Base-by-base conservation (phyloP, 2,888 invertebrate species). In the Disparrhopalites patrizii region DNA sequence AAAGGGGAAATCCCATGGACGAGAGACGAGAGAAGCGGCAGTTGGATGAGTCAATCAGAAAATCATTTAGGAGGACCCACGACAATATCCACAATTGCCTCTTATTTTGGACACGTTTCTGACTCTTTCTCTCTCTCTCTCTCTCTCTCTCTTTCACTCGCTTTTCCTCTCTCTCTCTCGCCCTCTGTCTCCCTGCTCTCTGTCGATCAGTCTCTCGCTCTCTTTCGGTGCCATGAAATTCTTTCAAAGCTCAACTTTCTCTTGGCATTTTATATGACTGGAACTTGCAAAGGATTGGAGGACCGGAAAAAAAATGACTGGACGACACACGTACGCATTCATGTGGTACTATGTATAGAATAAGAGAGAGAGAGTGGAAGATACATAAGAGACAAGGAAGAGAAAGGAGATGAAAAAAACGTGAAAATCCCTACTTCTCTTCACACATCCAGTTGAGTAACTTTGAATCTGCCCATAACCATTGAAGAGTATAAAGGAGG, bases 1-100 rank as follows among this genome's bases (percentile, higher is more conserved):
- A 36, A 51, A 33, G 23, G 50, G 61, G 40, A 58, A 30, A 33
- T 55, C 23, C 33, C 33, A 33, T 55, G 33, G 31, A 55, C 55
- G 23, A 47, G 15, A n/a, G n/a, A n/a, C n/a, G n/a, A n/a, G n/a
- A n/a, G n/a, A n/a, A n/a, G n/a, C n/a, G n/a, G n/a, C 55, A 33
- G 33, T 55, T 55, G 55, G 52, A 63, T 64, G 55, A 64, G 56
- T 64, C 64, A 64, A 64, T 64, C 64, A 64, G 57, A 64, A 64
- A 64, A 64, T 64, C 64, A 64, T 64, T 64, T 61, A 61, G 31
- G 7, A 50, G 51, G 50, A 51, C 25, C 38, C 51, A 61, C 33
- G 36, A 51, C 18, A 50, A 31, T 10, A 36, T 50, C 20, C 36
- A 61, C 33, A 50, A 61, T 61, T 61, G 61, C 31, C 61, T 61